Base-by-base conservation (phyloP, 2,797 vertebrate species). In the Chaenodraco wilsoni region DNA sequence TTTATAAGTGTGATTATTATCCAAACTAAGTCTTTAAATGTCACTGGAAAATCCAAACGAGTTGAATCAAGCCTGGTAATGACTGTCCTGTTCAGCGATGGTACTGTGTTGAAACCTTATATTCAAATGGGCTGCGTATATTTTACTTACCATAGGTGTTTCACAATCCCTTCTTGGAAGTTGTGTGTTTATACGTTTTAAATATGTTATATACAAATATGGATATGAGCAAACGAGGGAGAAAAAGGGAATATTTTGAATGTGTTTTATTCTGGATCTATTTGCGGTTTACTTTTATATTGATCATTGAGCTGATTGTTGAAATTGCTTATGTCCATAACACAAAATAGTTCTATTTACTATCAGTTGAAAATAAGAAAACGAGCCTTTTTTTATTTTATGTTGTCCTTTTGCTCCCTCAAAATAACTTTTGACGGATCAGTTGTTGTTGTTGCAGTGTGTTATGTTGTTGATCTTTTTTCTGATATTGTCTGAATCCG, bases 21-120 rank as follows among this genome's bases (percentile, higher is more conserved):
- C 46, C 9, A 27, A 65, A 72, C 67, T 49, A 43, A 69, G 56
- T 71, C 69, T 75, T 57, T 19, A 84, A 81, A 83, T 84, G 61
- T 77, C 69, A 76, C 21, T 54, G 64, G 48, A 67, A 82, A 33
- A 79, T 57, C 19, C 40, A 27, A 81, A 79, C 88, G 74, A 69
- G 84, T 83, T 63, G 46, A 73, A 78, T 76, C 81, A 79, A 61
- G 83, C 70, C 75, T 31, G 67, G 59, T 88, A 73, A 87, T 73
- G 68, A 56, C 33, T 57, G 73, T 46, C 74, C 51, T 15, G 49
- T 41, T 72, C 57, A 52, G 59, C 45, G 21, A 62, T 59, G 44
- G 11, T 50, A 9, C 51, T 46, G 33, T 74, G 70, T 51, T 56
- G 51, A 73, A 75, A 80, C 46, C 31, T 52, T 45, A 61, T 59